Evolutionary conservation across 2,113 vertebrate genomes (phyloP), one percentile per base, ranked within the genome.

Genomic region (Chaetura pelagica): DNA sequence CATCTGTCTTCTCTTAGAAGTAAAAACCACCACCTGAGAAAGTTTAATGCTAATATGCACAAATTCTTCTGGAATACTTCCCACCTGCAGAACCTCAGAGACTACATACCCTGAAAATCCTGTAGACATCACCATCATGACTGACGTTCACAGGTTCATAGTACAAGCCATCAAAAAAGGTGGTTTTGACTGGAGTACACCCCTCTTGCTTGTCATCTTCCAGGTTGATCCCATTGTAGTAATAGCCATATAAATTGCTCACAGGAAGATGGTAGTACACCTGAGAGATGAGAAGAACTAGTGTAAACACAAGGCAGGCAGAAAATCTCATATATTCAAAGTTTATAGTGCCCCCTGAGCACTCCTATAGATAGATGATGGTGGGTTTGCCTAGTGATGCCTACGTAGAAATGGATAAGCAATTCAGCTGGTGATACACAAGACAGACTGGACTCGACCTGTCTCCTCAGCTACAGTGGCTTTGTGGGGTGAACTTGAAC

Each of bases 111-210:
- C 2, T 97, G 57, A 98, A 54, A 90, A 97, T 67, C 7, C 34
- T 48, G 77, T 96, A 97, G 85, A 26, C 94, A 23, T 98, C 97
- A 3, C 97, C 97, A 74, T 98, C 98, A 24, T 15, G 44, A 54
- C 77, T 80, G 74, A 96, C 97, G 91, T 97, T 97, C 69, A 97
- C 94, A 66, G 98, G 95, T 38, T 66, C 66, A 35, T 98, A 98
- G 85, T 98, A 98, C 15, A 97, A 76, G 59, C 98, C 98, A 32
- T 97, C 93, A 67, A 85, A 96, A 95, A 98, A 98, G 15, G 96
- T 90, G 6, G 97, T 68, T 61, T 90, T 97, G 73, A 95, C 26
- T 67, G 97, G 95, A 24, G 87, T 92, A 67, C 98, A 98, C 9
- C 8, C 17, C 17, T 91, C 52, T 20, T 20, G 66, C 6, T 75